phyloP scores from a whole-genome alignment of 2,113 vertebrate genomes.

The Pterophyllum scalare region DNA sequence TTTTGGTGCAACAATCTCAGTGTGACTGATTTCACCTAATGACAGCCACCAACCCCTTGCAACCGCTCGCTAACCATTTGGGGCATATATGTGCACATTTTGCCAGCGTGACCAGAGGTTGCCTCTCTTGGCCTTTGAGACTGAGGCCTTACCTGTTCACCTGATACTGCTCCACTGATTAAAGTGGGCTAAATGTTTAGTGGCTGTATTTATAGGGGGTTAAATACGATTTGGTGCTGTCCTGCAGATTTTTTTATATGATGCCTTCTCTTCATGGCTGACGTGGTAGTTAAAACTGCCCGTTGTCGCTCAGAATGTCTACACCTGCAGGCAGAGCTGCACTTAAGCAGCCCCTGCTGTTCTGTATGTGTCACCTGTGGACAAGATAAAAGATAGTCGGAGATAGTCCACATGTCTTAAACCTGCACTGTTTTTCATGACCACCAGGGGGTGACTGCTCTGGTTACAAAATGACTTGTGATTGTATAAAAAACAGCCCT shows the following conservation, averaged over 20 bases:
- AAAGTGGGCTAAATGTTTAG: background rate
- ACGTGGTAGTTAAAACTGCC: constrained; percentile 1
- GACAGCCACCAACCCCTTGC: background rate
- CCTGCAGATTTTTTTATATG: background rate
- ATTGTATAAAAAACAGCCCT: background rate
- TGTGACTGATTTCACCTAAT: too few relatives aligned
- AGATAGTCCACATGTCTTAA: background rate
- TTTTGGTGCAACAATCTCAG: background rate
- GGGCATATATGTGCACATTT: too few relatives aligned
- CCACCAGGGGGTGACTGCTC: too few relatives aligned
- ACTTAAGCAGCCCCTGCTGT: fast-evolving
- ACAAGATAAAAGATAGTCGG: too few relatives aligned
- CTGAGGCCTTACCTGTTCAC: background rate
- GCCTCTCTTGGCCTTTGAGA: background rate
- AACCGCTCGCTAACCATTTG: background rate
- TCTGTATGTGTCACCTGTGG: fast-evolving
- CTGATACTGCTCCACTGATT: background rate
- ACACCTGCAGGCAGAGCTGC: background rate
- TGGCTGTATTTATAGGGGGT: background rate
- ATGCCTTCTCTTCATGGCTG: background rate
- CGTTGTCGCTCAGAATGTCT: background rate
- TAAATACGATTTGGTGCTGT: background rate
- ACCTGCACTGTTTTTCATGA: fast-evolving
- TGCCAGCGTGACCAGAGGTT: too few relatives aligned
- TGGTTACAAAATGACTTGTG: too few relatives aligned